These are phyloP conservation scores for Oscheius myriophilus DNA, from an alignment of 2,888 invertebrate species.

Conservation along the genomic window DNA sequence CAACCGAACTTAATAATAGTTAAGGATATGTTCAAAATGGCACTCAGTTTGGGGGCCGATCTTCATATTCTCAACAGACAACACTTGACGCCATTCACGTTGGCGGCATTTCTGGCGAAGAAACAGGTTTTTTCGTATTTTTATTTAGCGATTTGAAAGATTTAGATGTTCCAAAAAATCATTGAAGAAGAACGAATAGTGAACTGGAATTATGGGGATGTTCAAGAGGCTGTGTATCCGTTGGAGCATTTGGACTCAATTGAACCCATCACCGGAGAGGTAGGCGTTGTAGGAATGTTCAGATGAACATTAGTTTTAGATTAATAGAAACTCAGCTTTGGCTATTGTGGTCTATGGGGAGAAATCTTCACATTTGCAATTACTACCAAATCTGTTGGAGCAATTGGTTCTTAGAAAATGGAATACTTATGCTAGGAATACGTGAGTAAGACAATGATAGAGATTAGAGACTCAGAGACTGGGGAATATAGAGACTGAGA, in stretches of 20 bases:
- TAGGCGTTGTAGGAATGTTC: neutral
- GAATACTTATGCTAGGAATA: constrained; percentile 82
- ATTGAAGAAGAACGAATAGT: constrained; percentile 93
- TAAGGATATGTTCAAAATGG: constrained; percentile 86
- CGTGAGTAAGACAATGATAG: too few relatives aligned
- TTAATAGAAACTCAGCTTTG: constrained; percentile 91
- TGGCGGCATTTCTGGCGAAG: constrained; percentile 74
- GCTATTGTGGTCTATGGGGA: constrained; percentile 85
- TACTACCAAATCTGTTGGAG: constrained; percentile 61
- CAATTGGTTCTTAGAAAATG: constrained; percentile 83
- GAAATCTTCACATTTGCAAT: constrained; percentile 53
- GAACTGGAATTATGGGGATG: constrained; percentile 92
- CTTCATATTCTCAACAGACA: constrained; percentile 85
- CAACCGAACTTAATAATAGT: constrained; percentile 2
- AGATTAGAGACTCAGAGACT: too few relatives aligned
- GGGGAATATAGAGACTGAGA: too few relatives aligned
- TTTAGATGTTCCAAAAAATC: constrained; percentile 89
- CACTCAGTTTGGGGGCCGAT: constrained; percentile 89
- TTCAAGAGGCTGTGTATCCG: constrained; percentile 96
- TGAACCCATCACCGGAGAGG: constrained; percentile 83
- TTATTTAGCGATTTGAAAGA: neutral
- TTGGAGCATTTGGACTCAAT: constrained; percentile 89
- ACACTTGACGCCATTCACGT: constrained; percentile 88
- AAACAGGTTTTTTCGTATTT: constrained; percentile 46
- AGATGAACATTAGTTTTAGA: constrained; percentile 73